phyloP scores from a whole-genome alignment of 1,140 invertebrate genomes.

The Bilobella aurantiaca region DNA sequence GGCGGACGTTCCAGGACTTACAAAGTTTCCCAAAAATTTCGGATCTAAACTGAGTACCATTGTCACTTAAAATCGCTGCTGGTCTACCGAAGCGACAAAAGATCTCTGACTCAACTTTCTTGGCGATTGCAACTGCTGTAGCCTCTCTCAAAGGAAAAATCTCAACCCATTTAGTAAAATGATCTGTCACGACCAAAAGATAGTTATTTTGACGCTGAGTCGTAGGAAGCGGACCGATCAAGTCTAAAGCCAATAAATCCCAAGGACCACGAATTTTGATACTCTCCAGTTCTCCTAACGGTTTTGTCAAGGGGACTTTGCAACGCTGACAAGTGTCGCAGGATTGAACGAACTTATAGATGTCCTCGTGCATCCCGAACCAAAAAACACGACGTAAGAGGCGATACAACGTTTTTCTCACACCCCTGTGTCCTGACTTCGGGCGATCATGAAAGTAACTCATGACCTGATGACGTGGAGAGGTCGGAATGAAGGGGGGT shows the following conservation, averaged over 20 bases:
- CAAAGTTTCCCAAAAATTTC: slow-evolving; percentile 12
- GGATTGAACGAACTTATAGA: slow-evolving; percentile 5
- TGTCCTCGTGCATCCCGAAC: slow-evolving; percentile 13
- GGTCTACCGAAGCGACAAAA: slow-evolving; percentile 36
- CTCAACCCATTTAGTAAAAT: slow-evolving; percentile 34
- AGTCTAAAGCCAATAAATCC: slow-evolving; percentile 32
- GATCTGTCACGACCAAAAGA: slow-evolving; percentile 30
- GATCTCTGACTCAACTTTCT: slow-evolving; percentile 29
- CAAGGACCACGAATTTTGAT: slow-evolving; percentile 19
- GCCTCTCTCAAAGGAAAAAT: slow-evolving; percentile 25
- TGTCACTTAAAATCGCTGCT: slow-evolving; percentile 32
- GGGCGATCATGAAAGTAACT: slow-evolving; percentile 19
- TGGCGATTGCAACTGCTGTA: slow-evolving; percentile 18
- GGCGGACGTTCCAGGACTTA: slow-evolving; percentile 16
- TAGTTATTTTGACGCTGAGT: slow-evolving; percentile 20
- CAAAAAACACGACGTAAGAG: slow-evolving; percentile 13
- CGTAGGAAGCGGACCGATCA: slow-evolving; percentile 32
- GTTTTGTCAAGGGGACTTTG: slow-evolving; percentile 10
- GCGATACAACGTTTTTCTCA: slow-evolving; percentile 14
- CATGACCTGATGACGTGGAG: slow-evolving; percentile 1
- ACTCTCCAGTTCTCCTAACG: slow-evolving; percentile 1
- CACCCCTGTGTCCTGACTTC: slow-evolving; percentile 14
- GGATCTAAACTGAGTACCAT: slow-evolving; percentile 34
- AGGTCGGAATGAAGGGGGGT: slow-evolving; percentile 12
- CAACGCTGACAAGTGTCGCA: slow-evolving; percentile 14